phyloP scores from a whole-genome alignment of 2,113 vertebrate species.

The Electrona antarctica region DNA sequence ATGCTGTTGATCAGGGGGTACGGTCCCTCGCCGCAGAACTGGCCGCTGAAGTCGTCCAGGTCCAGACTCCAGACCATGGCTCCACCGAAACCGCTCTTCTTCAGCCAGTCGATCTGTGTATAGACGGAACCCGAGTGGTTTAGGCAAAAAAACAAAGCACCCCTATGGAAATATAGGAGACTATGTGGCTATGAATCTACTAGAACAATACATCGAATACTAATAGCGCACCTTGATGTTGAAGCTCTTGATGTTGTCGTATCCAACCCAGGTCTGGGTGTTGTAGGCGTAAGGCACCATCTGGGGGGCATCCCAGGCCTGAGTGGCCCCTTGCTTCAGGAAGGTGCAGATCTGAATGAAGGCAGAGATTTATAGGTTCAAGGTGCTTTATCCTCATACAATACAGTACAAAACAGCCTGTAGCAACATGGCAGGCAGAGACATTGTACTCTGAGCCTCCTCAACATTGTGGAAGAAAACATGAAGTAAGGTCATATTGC shows the following conservation, averaged over 20 bases:
- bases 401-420: too few relatives aligned
- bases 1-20: slow-evolving; percentile 75
- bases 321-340: too few relatives aligned
- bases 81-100: slow-evolving; percentile 62
- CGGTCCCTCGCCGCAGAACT: slow-evolving; percentile 75
- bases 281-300: too few relatives aligned
- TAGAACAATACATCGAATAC: not conserved
- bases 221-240: slow-evolving; percentile 64
- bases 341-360: too few relatives aligned
- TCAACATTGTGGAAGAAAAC: too few relatives aligned
- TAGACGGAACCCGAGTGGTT: not conserved
- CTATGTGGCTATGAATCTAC: not conserved
- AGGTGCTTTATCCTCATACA: too few relatives aligned
- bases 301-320: too few relatives aligned
- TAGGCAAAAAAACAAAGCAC: not conserved
- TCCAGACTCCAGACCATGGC: slow-evolving; percentile 77
- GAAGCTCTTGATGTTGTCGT: slow-evolving; percentile 66
- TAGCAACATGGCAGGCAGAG: too few relatives aligned
- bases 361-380: too few relatives aligned
- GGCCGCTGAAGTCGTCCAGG: slow-evolving; percentile 76
- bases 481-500: too few relatives aligned
- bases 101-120: slow-evolving; percentile 29
- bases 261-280: too few relatives aligned
- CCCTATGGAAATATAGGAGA: not conserved
- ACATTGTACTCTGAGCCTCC: too few relatives aligned